phyloP scores from a whole-genome alignment of 2,888 invertebrate genomes.

The Junonia oenone region DNA sequence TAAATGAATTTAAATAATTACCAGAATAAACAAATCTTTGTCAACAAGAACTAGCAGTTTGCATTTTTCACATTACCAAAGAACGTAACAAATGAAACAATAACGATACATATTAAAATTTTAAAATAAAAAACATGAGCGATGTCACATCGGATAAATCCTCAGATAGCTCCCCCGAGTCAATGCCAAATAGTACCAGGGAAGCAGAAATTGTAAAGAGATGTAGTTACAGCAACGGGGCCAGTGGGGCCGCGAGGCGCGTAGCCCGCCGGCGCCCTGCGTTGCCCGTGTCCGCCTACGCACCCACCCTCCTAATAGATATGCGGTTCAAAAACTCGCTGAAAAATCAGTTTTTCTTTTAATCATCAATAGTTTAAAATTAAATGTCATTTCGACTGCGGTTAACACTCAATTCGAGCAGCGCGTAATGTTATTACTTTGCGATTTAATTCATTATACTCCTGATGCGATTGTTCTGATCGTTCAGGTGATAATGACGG shows the following conservation, averaged over 20 bases:
- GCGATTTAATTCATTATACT: conserved; percentile 72
- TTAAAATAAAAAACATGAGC: background rate
- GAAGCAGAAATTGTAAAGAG: conserved; percentile 44
- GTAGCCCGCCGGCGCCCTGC: conserved; percentile 27
- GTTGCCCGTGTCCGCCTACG: conserved; percentile 36
- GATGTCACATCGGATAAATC: conserved; percentile 34
- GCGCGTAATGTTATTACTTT: conserved; percentile 68
- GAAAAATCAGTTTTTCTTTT: conserved; percentile 69
- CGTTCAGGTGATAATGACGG: conserved; percentile 55
- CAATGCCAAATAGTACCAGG: conserved; percentile 79
- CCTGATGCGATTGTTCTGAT: conserved; percentile 57
- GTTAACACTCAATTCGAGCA: conserved; percentile 72
- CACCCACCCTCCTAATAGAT: conserved; percentile 46
- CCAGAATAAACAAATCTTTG: too few relatives aligned
- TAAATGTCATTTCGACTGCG: conserved; percentile 73
- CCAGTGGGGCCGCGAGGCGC: conserved; percentile 27
- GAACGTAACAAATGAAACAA: too few relatives aligned
- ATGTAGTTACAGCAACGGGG: conserved; percentile 43
- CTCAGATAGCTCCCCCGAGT: conserved; percentile 58
- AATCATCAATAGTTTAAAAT: conserved; percentile 70
- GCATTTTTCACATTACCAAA: too few relatives aligned
- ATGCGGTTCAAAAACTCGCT: conserved; percentile 42
- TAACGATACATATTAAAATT: background rate
- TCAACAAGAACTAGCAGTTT: too few relatives aligned
- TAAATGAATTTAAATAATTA: too few relatives aligned